A percentile compares a stretch with the other conserved stretches of the same genome.
Conservation (phyloP, 2,113 vertebrate genomes). For the Helogale parvula region DNA sequence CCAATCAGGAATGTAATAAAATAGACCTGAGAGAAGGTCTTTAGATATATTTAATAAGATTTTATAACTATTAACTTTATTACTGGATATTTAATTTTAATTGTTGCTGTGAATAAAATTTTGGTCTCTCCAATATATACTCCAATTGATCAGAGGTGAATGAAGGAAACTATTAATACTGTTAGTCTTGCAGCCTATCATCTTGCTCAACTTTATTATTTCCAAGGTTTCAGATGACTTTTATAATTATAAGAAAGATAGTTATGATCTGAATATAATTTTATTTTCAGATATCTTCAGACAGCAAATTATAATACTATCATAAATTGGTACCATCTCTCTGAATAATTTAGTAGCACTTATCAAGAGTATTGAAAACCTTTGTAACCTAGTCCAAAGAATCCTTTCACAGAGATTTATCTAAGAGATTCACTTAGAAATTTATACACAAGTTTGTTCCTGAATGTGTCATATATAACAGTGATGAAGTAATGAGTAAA, state of each 20-base stretch:
- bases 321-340: neutral
- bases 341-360: slow-evolving; percentile 29
- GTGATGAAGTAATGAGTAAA: neutral
- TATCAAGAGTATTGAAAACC: slow-evolving; percentile 27
- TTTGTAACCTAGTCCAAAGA: neutral
- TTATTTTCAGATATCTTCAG: neutral
- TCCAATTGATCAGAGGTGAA: neutral
- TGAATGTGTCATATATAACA: neutral
- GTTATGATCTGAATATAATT: slow-evolving; percentile 8
- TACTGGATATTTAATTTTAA: neutral
- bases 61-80: neutral
- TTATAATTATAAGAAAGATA: neutral
- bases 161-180: slow-evolving; percentile 12
- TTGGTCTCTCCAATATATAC: neutral
- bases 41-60: neutral
- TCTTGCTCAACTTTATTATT: neutral
- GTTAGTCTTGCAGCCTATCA: neutral
- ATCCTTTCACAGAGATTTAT: neutral
- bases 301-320: neutral
- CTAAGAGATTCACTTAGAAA: slow-evolving; percentile 18
- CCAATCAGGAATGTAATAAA: neutral
- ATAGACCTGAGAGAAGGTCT: neutral
- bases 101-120: neutral
- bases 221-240: neutral
- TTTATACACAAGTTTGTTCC: neutral